Base-by-base conservation (phyloP, 2,888 invertebrate genomes). In the Caenorhabditis sp. region DNA sequence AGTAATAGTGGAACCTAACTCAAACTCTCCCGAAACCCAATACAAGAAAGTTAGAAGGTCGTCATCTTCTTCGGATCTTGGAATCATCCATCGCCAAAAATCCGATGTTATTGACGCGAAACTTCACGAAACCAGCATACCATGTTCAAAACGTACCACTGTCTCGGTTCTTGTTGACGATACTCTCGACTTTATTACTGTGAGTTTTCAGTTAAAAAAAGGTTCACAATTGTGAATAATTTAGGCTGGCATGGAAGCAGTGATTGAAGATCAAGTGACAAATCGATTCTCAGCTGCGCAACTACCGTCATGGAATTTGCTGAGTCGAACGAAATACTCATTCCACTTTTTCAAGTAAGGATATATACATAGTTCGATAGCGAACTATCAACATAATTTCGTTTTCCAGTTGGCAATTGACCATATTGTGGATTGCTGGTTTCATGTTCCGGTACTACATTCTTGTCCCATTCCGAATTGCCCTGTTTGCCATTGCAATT, bases 261-360 rank as follows among this genome's bases (percentile, higher is more conserved):
- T 99, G 87, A 97, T 98, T 71, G 98, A 99, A 92, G 98, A 99
- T 93, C 96, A 98, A 93, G 98, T 99, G 70, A 99, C 98, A 0
- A 96, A 97, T 26, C 94, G 98, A 88, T 98, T 98, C 93, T 96
- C 96, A 92, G 97, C 98, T 4, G 97, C 97, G 94, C 94, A 93
- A 85, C 86, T 93, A 62, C 89, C 92, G 50, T 97, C 96, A 82
- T 98, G 98, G 98, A 98, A 98, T 93, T 94, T 98, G 80, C 94
- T 98, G 74, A 98, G 98, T 0, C 94, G 98, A 88, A 88, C 88
- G n/a, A 85, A 85, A 26, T 85, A 83, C 26, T 90, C 89, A 82
- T 89, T 89, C 80, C 89, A 89, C 56, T 89, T 88, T 74, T 87
- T 89, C 74, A 90, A 88, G 89, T 89, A 51, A 84, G 80, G 65